These are phyloP conservation scores for Sterrhoptilus dennistouni DNA, from an alignment of 2,113 vertebrate species.

Conservation along the genomic window DNA sequence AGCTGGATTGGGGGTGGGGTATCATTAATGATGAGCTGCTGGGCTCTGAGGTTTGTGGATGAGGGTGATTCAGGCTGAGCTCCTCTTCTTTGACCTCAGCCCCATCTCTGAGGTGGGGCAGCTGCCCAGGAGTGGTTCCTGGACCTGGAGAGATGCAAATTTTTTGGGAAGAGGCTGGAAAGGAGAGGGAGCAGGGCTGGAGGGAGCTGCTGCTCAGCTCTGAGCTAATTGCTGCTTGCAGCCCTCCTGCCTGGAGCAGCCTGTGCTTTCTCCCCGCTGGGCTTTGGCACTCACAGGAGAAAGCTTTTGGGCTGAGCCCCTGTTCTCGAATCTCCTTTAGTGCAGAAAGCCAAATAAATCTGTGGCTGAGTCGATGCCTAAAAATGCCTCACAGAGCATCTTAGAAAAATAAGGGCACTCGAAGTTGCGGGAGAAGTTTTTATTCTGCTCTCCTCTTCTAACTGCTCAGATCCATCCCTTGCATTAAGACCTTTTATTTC, in stretches of 20 bases:
- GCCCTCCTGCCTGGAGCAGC: neutral
- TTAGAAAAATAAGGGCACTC: neutral
- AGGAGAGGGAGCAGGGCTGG: neutral
- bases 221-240: neutral
- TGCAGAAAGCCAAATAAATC: neutral
- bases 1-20: rapidly evolving
- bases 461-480: neutral
- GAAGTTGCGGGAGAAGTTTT: neutral
- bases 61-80: neutral
- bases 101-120: neutral
- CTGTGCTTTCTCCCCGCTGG: neutral
- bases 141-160: neutral
- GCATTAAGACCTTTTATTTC: neutral
- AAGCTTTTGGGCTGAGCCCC: neutral
- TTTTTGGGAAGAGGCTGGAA: neutral
- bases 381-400: neutral
- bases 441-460: neutral
- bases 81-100: neutral
- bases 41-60: neutral
- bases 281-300: neutral
- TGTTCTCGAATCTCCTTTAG: neutral
- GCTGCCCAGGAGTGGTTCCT: neutral
- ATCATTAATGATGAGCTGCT: neutral
- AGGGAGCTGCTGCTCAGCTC: neutral
- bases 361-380: neutral